Base-by-base conservation (phyloP, 1,140 invertebrate genomes). In the Drosophila triauraria region DNA sequence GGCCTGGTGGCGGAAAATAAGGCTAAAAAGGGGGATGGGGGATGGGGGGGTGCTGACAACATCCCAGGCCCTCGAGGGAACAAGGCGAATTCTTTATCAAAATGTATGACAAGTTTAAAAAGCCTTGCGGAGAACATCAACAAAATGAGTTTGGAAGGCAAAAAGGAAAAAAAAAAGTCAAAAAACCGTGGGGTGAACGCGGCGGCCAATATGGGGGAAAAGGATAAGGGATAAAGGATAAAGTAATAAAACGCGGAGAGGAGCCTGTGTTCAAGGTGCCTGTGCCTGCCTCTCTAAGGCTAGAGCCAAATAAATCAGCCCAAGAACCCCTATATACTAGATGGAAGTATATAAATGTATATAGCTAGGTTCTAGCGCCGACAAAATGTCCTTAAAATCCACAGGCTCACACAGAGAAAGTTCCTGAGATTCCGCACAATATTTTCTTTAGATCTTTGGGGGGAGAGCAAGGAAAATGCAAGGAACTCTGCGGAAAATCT, bases 71-170 rank as follows among this genome's bases (percentile, higher is more conserved):
- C 58, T 64, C 61, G 62, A 68, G 84, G 80, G 65, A 87, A 80
- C 70, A 80, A 35, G 53, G 67, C 75, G 51, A 71, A 78, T 78
- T 78, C 76, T 78, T 71, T 84, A 87, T 83, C 84, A 83, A 78
- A 68, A 83, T 88, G 84, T 77, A 84, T 81, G 82, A 85, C 82
- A 88, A 87, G 80, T 84, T 83, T 80, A 80, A 77, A 87, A 80
- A 75, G 84, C 72, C 80, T 80, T 72, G 63, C 60, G 75, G 65
- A 74, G 67, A 84, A 64, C 71, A 84, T 80, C 78, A 80, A 62
- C 64, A 40, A 72, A 79, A 60, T 48, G 40, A 62, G 44, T 27
- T 56, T 32, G 62, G 62, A 46, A 15, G 67, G 67, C 30, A 25
- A n/a, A 38, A 25, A 27, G n/a, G n/a, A 17, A 20, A n/a, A 35